Percentiles rank a stretch among this genome's conserved stretches.
Evolutionary conservation across 2,797 vertebrate genomes (phyloP).

Genomic region (Sebastes steindachneri): DNA sequence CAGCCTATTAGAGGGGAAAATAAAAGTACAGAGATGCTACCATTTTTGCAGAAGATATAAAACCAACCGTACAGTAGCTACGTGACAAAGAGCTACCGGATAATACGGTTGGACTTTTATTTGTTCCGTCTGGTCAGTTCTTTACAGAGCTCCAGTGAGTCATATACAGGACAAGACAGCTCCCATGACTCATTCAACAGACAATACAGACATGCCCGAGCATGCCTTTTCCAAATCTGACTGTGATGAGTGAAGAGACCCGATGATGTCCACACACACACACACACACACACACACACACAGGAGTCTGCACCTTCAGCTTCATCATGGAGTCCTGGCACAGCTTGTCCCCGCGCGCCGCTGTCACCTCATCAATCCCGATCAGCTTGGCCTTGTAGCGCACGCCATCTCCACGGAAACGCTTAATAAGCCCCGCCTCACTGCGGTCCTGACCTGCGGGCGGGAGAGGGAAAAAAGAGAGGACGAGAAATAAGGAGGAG

Average conservation of each 20-base stretch:
- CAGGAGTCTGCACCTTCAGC: constrained; percentile 89
- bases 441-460: constrained; percentile 94
- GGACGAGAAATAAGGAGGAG: constrained; percentile 7
- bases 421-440: constrained; percentile 96
- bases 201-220: constrained; percentile 51
- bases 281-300: constrained; percentile 1
- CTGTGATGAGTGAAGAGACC: constrained; percentile 51
- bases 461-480: constrained; percentile 4
- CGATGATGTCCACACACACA: constrained; percentile 34
- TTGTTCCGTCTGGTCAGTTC: constrained; percentile 60
- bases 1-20: constrained; percentile 12
- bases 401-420: constrained; percentile 97
- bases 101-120: constrained; percentile 40
- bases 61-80: constrained; percentile 1
- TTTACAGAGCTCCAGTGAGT: constrained; percentile 50
- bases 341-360: constrained; percentile 97
- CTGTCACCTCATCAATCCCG: constrained; percentile 96
- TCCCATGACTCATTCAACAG: constrained; percentile 64
- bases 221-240: constrained; percentile 54
- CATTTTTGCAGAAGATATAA: constrained; percentile 28
- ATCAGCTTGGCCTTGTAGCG: constrained; percentile 99
- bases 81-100: constrained; percentile 9
- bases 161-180: constrained; percentile 52
- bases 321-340: constrained; percentile 99
- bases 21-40: constrained; percentile 10